phyloP scores from a whole-genome alignment of 2,113 vertebrate genomes.

The Tringa solitaria region DNA sequence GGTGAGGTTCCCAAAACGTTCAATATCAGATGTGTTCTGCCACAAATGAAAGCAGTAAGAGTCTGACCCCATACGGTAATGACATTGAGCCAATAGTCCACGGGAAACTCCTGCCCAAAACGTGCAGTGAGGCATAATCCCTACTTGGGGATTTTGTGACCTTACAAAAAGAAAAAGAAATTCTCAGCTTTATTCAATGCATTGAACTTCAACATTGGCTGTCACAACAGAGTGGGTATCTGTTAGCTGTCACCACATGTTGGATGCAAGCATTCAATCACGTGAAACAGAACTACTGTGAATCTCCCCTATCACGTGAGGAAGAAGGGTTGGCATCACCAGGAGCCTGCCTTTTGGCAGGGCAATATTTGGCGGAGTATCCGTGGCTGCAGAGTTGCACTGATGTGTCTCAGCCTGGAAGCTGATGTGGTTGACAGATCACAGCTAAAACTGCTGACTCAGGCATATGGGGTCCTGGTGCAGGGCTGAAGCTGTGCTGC shows the following conservation, averaged over 20 bases:
- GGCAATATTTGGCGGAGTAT: background rate
- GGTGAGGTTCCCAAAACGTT: background rate
- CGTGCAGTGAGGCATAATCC: background rate
- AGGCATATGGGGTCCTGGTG: background rate
- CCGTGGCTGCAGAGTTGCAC: background rate
- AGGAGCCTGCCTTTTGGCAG: background rate
- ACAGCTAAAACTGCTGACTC: background rate
- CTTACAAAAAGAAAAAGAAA: background rate
- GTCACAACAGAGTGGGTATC: background rate
- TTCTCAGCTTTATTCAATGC: background rate
- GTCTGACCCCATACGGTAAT: background rate
- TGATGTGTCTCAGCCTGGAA: background rate
- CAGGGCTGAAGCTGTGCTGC: background rate
- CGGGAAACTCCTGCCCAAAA: background rate
- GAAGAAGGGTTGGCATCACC: background rate
- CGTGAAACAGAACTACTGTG: background rate
- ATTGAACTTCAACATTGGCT: background rate
- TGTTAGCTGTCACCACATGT: background rate
- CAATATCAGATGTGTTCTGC: background rate
- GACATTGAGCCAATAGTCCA: background rate
- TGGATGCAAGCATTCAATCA: background rate
- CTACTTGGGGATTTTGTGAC: background rate
- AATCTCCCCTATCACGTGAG: accelerated
- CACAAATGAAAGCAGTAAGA: background rate
- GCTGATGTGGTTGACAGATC: background rate